Percentiles rank a stretch among this genome's conserved stretches.
Evolutionary conservation across 2,888 invertebrate genomes (phyloP).

Genomic region (Epirrhoe tristata): DNA sequence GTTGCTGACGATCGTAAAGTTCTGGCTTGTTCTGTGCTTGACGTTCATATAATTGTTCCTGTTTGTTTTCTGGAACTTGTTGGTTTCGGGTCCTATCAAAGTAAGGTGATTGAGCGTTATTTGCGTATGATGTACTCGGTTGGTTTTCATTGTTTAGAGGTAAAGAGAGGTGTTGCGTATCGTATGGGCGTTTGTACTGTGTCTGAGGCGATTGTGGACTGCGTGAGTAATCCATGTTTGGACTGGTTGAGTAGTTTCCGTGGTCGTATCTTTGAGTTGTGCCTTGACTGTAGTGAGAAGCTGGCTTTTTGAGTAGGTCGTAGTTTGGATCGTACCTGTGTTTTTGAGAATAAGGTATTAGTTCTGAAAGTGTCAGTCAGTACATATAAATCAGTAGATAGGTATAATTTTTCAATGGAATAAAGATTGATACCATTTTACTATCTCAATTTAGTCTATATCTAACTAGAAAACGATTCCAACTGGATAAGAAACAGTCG

Average conservation of each 20-base stretch:
- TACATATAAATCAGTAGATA: neutral
- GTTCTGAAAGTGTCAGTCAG: constrained; percentile 17
- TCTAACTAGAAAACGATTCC: neutral
- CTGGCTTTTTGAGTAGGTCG: constrained; percentile 82
- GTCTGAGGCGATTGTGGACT: constrained; percentile 76
- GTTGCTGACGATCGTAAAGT: constrained; percentile 61
- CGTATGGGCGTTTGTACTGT: constrained; percentile 75
- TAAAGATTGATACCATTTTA: neutral
- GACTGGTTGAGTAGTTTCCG: constrained; percentile 69
- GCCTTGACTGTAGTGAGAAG: constrained; percentile 81
- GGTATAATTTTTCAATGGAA: neutral
- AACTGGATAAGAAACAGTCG: neutral
- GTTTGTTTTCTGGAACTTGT: constrained; percentile 59
- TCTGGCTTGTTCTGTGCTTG: constrained; percentile 55
- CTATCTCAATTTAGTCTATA: neutral
- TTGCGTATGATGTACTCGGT: constrained; percentile 74
- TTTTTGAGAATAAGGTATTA: constrained; percentile 38
- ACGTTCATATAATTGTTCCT: constrained; percentile 68
- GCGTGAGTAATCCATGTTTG: constrained; percentile 82
- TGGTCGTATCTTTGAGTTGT: constrained; percentile 75
- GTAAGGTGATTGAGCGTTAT: constrained; percentile 81
- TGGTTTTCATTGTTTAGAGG: constrained; percentile 79
- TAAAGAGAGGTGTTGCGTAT: constrained; percentile 78
- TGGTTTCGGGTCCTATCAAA: constrained; percentile 77
- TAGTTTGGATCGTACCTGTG: constrained; percentile 84